phyloP scores from a whole-genome alignment of 2,888 invertebrate species.

The Gymnosoma rotundatum region DNA sequence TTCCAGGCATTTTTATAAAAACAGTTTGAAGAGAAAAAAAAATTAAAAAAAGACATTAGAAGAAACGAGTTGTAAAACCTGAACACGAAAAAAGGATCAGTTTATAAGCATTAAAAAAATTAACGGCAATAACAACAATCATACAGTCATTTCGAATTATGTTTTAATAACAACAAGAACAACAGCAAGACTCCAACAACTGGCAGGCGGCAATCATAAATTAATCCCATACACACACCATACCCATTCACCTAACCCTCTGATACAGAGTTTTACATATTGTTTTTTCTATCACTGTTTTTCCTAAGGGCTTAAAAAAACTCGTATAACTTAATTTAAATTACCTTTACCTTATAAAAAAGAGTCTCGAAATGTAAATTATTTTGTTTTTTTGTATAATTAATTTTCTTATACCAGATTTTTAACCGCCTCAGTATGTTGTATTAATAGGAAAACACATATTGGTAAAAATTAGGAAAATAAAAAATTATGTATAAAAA shows the following conservation, averaged over 20 bases:
- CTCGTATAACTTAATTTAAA: conserved; percentile 35
- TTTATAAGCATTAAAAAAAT: conserved; percentile 49
- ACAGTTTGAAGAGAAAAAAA: background rate
- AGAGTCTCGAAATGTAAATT: conserved; percentile 39
- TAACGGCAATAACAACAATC: conserved; percentile 49
- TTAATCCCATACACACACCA: conserved; percentile 24
- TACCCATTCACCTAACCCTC: background rate
- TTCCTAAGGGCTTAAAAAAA: too few species aligned
- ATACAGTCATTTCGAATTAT: conserved; percentile 36
- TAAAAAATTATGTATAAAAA: background rate
- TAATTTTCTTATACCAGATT: too few species aligned
- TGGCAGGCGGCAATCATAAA: conserved; percentile 52
- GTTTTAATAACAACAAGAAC: background rate
- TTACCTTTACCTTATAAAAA: conserved; percentile 30
- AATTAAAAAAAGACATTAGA: conserved; percentile 1
- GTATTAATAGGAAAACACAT: background rate
- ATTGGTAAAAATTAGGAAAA: background rate
- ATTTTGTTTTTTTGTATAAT: too few species aligned
- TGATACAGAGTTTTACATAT: background rate
- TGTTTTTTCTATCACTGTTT: background rate
- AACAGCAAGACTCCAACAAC: conserved; percentile 36
- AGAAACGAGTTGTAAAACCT: background rate
- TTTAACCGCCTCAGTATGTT: conserved; percentile 36
- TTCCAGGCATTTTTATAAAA: too few species aligned
- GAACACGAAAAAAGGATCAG: conserved; percentile 46